Percentiles rank a stretch among this genome's conserved stretches.
Conservation (phyloP, 2,113 vertebrate genomes). For the Chamaetylas fuelleborni region DNA sequence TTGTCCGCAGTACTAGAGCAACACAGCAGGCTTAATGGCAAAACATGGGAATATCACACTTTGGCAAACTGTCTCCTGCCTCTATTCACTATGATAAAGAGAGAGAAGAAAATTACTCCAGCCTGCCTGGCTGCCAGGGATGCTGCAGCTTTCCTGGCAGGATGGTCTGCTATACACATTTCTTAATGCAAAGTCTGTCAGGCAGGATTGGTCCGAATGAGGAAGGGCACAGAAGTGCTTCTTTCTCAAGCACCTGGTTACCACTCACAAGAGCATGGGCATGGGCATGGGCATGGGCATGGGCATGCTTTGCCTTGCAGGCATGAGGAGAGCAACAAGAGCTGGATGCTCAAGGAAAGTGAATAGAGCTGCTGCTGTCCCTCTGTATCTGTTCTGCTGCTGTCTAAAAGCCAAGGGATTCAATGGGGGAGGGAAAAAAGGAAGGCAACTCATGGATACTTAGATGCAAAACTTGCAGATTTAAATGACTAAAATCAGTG, state of each 20-base stretch:
- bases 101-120: neutral
- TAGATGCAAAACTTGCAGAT: neutral
- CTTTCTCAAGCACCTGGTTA: neutral
- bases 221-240: neutral
- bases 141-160: neutral
- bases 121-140: neutral
- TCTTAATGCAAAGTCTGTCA: neutral
- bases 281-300: too few relatives aligned
- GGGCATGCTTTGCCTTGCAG: neutral
- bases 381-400: neutral
- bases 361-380: neutral
- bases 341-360: neutral
- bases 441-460: neutral
- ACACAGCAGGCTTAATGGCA: neutral
- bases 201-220: neutral
- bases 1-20: neutral
- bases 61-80: neutral
- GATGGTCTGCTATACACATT: neutral
- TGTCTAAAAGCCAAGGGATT: neutral
- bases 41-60: neutral
- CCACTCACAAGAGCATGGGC: neutral
- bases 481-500: neutral
- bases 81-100: neutral
- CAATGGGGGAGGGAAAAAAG: rapidly evolving
- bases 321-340: neutral